Evolutionary conservation across 1,140 invertebrate genomes (phyloP).

Genomic region (Planococcus citri): DNA sequence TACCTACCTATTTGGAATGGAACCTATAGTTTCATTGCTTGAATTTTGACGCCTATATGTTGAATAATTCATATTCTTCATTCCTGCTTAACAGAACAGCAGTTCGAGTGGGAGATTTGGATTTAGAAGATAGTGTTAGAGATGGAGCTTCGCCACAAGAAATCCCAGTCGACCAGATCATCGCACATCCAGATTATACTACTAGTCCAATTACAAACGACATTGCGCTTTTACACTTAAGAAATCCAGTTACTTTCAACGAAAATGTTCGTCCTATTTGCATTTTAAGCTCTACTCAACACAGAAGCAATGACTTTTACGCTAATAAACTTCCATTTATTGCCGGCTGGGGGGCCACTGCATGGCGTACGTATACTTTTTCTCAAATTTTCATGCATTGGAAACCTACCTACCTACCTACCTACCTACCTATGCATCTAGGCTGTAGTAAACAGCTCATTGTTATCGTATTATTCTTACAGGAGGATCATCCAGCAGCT

Average conservation of each 20-base stretch:
- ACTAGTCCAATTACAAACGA: constrained; percentile 36
- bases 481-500: constrained; percentile 49
- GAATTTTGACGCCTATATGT: neutral
- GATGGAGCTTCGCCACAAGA: constrained; percentile 33
- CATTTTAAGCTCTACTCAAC: constrained; percentile 43
- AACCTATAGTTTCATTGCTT: neutral
- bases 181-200: constrained; percentile 34
- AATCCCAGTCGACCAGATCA: constrained; percentile 30
- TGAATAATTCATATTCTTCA: neutral
- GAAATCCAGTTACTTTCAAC: constrained; percentile 33
- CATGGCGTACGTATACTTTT: neutral
- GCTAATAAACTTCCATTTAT: constrained; percentile 45
- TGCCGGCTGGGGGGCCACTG: constrained; percentile 61
- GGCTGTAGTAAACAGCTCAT: too few relatives aligned
- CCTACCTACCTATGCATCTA: too few relatives aligned
- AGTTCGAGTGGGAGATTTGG: constrained; percentile 36
- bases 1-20: neutral
- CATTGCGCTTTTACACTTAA: constrained; percentile 37
- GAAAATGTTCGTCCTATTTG: constrained; percentile 56
- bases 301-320: constrained; percentile 37
- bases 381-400: too few relatives aligned
- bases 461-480: constrained; percentile 25
- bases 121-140: constrained; percentile 29
- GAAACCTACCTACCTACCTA: too few relatives aligned
- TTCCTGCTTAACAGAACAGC: constrained; percentile 23